A percentile compares a stretch with the other conserved stretches of the same genome.
These are phyloP conservation scores for Nezara viridula DNA, from an alignment of 2,888 invertebrate species.

Conservation along the genomic window DNA sequence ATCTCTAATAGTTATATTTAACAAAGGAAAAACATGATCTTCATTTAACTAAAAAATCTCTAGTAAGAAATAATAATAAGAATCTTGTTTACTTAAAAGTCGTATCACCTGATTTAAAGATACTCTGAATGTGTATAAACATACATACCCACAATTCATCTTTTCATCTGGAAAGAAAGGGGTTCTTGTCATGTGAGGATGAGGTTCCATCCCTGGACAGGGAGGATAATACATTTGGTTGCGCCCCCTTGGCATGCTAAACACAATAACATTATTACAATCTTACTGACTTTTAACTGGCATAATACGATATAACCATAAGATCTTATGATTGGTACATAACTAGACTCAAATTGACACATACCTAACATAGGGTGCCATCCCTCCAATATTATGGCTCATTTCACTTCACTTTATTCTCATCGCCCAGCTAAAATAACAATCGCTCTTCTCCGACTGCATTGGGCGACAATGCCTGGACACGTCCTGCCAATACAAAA, in stretches of 20 bases:
- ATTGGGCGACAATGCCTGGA: constrained; percentile 59
- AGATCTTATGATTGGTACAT: not conserved
- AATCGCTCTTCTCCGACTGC: constrained; percentile 62
- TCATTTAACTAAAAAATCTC: not conserved
- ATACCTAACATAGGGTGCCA: constrained; percentile 77
- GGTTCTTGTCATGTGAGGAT: constrained; percentile 67
- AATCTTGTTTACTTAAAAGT: not conserved
- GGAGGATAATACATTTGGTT: constrained; percentile 68
- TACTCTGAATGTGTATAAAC: not conserved
- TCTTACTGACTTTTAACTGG: not conserved
- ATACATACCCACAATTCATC: constrained; percentile 66
- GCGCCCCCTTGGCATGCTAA: constrained; percentile 68
- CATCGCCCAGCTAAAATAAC: constrained; percentile 63
- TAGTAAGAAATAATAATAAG: not conserved
- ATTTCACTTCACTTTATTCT: constrained; percentile 69
- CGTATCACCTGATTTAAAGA: not conserved
- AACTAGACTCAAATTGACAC: not conserved
- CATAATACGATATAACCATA: not conserved
- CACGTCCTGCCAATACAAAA: constrained; percentile 60
- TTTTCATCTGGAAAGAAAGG: constrained; percentile 67
- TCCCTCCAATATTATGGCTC: constrained; percentile 86
- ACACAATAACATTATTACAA: not conserved
- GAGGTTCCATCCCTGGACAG: constrained; percentile 66
- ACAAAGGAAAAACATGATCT: not conserved
- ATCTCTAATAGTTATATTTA: not conserved